Evolutionary conservation across 2,113 vertebrate genomes (phyloP).

Genomic region (Ageneiosus marmoratus): DNA sequence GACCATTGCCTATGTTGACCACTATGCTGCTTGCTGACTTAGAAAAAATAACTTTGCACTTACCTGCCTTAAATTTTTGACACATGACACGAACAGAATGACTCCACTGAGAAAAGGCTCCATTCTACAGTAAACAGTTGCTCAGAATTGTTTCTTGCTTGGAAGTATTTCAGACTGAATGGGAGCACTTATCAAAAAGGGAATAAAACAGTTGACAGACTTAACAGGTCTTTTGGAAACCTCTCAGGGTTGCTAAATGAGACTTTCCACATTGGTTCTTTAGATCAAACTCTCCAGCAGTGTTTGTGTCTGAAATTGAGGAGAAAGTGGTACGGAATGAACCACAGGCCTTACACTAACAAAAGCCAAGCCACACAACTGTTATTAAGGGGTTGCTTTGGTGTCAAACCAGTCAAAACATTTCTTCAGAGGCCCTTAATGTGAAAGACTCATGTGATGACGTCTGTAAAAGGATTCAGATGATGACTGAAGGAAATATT

Average conservation of each 20-base stretch:
- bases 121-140: constrained; percentile 26
- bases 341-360: constrained; percentile 51
- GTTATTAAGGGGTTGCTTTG: constrained; percentile 52
- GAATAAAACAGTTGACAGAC: constrained; percentile 33
- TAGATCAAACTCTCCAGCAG: constrained; percentile 25
- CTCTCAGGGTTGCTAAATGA: constrained; percentile 2
- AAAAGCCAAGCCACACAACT: constrained; percentile 35
- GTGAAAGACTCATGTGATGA: constrained; percentile 36
- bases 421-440: constrained; percentile 42
- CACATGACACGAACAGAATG: neutral
- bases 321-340: constrained; percentile 36
- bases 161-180: constrained; percentile 43
- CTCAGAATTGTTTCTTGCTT: constrained; percentile 49
- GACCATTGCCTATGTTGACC: too few species aligned
- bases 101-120: neutral
- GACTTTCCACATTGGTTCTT: constrained; percentile 36
- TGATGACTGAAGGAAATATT: neutral
- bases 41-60: neutral
- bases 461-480: constrained; percentile 4
- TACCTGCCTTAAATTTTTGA: neutral
- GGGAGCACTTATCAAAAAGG: constrained; percentile 53
- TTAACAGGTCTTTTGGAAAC: constrained; percentile 37
- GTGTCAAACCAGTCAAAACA: constrained; percentile 4
- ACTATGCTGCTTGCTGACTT: neutral
- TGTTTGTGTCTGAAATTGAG: constrained; percentile 52